Conservation (phyloP, 2,888 invertebrate genomes). For the Sympetrum striolatum region DNA sequence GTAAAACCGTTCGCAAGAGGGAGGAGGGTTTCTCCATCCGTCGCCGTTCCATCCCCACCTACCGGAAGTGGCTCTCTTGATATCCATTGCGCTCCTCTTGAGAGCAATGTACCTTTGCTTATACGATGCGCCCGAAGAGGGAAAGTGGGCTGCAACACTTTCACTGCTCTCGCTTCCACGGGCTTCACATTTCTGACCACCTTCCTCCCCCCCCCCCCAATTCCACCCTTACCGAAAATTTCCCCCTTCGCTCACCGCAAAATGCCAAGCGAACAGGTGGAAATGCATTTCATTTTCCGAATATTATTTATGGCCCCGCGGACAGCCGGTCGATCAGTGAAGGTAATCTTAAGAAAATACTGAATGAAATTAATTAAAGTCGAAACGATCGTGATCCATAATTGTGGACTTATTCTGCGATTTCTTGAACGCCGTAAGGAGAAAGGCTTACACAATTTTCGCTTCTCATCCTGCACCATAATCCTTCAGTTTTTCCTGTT, state of each 20-base stretch:
- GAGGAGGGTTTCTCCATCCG: not conserved
- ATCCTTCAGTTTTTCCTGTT: too few species aligned
- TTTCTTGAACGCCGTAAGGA: too few species aligned
- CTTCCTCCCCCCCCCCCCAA: not conserved
- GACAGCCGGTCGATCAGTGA: too few species aligned
- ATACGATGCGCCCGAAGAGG: slow-evolving; percentile 12
- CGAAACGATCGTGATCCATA: too few species aligned
- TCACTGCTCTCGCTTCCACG: slow-evolving; percentile 5
- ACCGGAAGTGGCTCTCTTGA: slow-evolving; percentile 21
- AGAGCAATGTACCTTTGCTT: slow-evolving; percentile 21
- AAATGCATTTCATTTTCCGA: not conserved
- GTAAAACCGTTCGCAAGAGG: not conserved
- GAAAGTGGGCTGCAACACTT: slow-evolving; percentile 37
- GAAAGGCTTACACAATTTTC: too few species aligned
- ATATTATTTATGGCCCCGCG: too few species aligned
- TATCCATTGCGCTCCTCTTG: slow-evolving; percentile 1
- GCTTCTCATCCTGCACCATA: too few species aligned
- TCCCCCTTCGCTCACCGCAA: not conserved
- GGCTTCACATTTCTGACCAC: not conserved
- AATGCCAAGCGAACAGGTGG: not conserved
- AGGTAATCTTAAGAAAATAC: too few species aligned
- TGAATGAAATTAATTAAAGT: too few species aligned
- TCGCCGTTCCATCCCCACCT: not conserved
- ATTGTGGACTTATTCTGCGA: too few species aligned
- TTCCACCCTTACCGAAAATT: not conserved